phyloP scores from a whole-genome alignment of 1,140 invertebrate species.

The Drosophila melanica region DNA sequence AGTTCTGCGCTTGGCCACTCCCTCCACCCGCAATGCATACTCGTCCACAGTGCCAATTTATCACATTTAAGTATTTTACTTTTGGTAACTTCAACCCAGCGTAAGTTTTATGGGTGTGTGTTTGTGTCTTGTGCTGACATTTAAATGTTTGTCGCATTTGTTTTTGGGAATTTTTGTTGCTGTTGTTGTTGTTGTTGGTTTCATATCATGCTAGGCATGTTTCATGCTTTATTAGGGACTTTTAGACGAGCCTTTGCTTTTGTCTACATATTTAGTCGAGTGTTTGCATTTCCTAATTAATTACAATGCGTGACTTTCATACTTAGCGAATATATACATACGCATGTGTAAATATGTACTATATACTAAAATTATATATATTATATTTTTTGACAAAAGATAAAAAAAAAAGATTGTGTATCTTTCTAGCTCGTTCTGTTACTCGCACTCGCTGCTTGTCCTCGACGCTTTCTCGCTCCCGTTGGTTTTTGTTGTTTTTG shows the following conservation, averaged over 20 bases:
- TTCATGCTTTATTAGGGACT: conserved; percentile 15
- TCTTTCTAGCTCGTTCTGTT: not conserved
- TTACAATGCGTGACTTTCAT: conserved; percentile 74
- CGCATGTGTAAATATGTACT: not conserved
- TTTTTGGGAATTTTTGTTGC: conserved; percentile 4
- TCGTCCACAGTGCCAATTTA: not conserved
- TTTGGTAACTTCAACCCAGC: not conserved
- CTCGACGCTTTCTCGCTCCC: not conserved
- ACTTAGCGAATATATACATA: conserved; percentile 55
- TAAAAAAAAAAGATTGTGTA: not conserved
- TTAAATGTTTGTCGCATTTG: conserved; percentile 34
- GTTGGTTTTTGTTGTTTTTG: conserved; percentile 32
- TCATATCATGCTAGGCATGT: conserved; percentile 30
- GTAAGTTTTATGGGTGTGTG: not conserved
- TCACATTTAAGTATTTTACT: conserved; percentile 15
- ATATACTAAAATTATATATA: conserved; percentile 14
- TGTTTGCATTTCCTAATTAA: conserved; percentile 77
- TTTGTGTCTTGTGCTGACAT: conserved; percentile 22
- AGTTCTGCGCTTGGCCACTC: not conserved
- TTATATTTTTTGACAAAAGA: conserved; percentile 12
- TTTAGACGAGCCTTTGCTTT: conserved; percentile 51
- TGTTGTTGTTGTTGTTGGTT: conserved; percentile 13
- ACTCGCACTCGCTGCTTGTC: not conserved
- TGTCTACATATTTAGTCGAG: conserved; percentile 63
- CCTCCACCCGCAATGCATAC: not conserved